Conservation (phyloP, 1,140 invertebrate species). For the Cyphomyrmex costatus region DNA sequence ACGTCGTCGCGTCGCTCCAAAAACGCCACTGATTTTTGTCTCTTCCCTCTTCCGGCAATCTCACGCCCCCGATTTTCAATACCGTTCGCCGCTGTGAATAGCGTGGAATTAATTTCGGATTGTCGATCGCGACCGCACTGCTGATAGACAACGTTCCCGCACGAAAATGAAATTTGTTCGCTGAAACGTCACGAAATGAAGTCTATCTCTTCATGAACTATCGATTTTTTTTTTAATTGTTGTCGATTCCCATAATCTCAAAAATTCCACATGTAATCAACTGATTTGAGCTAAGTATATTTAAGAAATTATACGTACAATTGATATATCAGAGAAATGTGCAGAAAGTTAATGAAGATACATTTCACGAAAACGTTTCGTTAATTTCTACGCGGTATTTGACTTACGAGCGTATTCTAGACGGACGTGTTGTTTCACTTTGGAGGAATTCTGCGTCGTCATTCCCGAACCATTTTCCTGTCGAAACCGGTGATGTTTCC, state of each 20-base stretch:
- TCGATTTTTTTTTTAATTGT: not conserved
- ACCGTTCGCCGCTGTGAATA: conserved; percentile 29
- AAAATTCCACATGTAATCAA: not conserved
- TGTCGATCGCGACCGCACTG: conserved; percentile 22
- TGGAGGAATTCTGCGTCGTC: conserved; percentile 40
- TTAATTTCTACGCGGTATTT: conserved; percentile 38
- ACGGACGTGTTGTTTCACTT: conserved; percentile 17
- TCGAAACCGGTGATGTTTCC: conserved; percentile 51
- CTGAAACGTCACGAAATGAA: conserved; percentile 13
- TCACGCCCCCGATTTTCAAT: conserved; percentile 52
- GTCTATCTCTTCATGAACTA: conserved; percentile 1
- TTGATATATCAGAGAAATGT: not conserved
- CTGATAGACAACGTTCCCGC: conserved; percentile 9
- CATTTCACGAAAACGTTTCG: conserved; percentile 17
- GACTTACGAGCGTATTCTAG: conserved; percentile 6
- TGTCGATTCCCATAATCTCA: not conserved
- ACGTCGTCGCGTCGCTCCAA: conserved; percentile 48
- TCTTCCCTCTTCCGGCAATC: conserved; percentile 48
- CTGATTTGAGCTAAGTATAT: not conserved
- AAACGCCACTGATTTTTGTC: conserved; percentile 65
- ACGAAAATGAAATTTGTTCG: conserved; percentile 34
- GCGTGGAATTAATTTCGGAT: conserved; percentile 43
- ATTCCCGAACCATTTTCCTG: conserved; percentile 55
- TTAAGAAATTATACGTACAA: not conserved
- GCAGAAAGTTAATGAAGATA: not conserved